Evolutionary conservation across 2,888 invertebrate species (phyloP).

Genomic region (Aleiodes testaceus): DNA sequence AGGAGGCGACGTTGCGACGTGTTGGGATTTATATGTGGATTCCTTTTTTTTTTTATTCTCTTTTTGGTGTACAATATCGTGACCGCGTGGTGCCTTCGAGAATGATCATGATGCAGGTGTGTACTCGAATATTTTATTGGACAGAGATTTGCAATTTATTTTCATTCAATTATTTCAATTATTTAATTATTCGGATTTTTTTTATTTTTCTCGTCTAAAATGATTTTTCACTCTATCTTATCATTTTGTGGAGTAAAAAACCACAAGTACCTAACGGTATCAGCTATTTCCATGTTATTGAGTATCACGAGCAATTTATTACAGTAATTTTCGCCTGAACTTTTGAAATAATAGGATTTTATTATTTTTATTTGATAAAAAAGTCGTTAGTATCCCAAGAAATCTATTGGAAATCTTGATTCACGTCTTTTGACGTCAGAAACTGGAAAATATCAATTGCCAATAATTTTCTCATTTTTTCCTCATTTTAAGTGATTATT

Average conservation of each 20-base stretch:
- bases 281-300: conserved; percentile 18
- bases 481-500: not conserved
- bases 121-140: not conserved
- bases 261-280: conserved; percentile 13
- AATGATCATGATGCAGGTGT: conserved; percentile 37
- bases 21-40: not conserved
- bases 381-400: not conserved
- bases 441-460: too few relatives aligned
- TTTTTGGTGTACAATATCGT: conserved; percentile 17
- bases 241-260: not conserved
- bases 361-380: conserved; percentile 20
- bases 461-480: not conserved
- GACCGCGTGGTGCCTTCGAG: conserved; percentile 19
- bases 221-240: conserved; percentile 1
- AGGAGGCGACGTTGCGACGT: conserved; percentile 24
- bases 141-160: too few relatives aligned
- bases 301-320: conserved; percentile 11
- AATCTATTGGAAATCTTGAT: too few relatives aligned
- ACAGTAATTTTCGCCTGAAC: not conserved
- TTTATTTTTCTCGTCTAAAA: too few relatives aligned
- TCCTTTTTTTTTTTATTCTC: too few relatives aligned
- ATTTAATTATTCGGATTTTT: too few relatives aligned
- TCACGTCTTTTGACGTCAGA: too few relatives aligned
- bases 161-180: too few relatives aligned
- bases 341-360: not conserved